Conservation (phyloP, 2,888 invertebrate species). For the Sinelater perroti region DNA sequence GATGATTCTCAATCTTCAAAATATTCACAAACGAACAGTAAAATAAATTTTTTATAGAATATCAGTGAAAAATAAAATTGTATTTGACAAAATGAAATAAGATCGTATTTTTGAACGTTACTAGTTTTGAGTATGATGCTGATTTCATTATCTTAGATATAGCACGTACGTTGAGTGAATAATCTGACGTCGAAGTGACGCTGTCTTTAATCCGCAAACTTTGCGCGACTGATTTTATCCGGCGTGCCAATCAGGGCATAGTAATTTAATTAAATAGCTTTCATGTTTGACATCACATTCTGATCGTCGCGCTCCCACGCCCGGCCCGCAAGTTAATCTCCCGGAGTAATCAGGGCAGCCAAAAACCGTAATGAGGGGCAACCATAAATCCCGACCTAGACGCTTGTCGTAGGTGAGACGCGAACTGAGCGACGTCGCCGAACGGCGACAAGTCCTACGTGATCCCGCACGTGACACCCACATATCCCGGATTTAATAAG, state of each 20-base stretch:
- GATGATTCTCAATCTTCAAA: too few species aligned
- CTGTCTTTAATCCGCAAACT: too few species aligned
- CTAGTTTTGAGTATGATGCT: too few species aligned
- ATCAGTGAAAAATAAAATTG: too few species aligned
- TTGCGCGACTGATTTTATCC: too few species aligned
- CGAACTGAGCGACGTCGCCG: neutral
- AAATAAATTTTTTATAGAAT: too few species aligned
- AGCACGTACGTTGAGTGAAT: too few species aligned
- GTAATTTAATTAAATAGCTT: neutral
- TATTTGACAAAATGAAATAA: too few species aligned
- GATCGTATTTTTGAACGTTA: too few species aligned
- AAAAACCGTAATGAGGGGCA: conserved; percentile 9
- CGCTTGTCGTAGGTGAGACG: conserved; percentile 8
- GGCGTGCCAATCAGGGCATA: neutral
- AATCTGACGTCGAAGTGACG: too few species aligned
- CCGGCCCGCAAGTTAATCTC: neutral
- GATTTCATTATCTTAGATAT: too few species aligned
- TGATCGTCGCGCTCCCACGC: neutral
- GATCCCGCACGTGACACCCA: conserved; percentile 9
- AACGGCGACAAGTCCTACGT: neutral
- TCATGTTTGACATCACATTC: neutral
- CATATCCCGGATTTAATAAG: conserved; percentile 3
- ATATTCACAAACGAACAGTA: too few species aligned
- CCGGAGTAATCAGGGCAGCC: neutral
- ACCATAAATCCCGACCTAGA: conserved; percentile 10